Evolutionary conservation across 2,113 vertebrate species (phyloP).

Genomic region (Archocentrus centrarchus): DNA sequence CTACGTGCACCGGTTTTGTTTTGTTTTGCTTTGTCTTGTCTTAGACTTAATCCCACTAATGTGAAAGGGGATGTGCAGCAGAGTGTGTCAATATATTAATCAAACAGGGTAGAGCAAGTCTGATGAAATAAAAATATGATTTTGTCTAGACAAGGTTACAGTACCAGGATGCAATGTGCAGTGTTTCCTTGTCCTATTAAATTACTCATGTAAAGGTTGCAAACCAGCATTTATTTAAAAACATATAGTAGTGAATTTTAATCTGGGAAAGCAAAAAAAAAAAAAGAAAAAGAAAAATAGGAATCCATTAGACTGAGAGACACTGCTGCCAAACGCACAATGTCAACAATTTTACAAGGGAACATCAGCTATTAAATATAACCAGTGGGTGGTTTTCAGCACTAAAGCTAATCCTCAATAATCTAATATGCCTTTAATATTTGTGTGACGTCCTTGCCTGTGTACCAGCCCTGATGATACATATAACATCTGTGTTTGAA

Average conservation of each 20-base stretch:
- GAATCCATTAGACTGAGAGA: not conserved
- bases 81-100: slow-evolving; percentile 21
- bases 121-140: slow-evolving; percentile 16
- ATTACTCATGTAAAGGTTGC: not conserved
- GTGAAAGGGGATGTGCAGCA: slow-evolving; percentile 19
- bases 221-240: not conserved
- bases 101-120: slow-evolving; percentile 14
- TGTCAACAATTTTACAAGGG: not conserved
- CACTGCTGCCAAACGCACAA: not conserved
- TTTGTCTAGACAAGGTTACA: not conserved
- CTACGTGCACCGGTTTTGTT: not conserved
- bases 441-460: not conserved
- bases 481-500: not conserved
- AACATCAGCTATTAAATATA: not conserved
- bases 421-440: not conserved
- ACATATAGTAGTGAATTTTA: not conserved
- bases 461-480: not conserved
- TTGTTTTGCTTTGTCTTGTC: not conserved
- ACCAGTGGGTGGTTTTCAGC: not conserved
- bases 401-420: not conserved
- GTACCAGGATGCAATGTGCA: not conserved
- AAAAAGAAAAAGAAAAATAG: not conserved
- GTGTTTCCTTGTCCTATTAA: not conserved
- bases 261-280: not conserved
- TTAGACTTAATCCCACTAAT: slow-evolving; percentile 28